Base-by-base conservation (phyloP, 2,113 vertebrate genomes). In the Hypanus sabinus region DNA sequence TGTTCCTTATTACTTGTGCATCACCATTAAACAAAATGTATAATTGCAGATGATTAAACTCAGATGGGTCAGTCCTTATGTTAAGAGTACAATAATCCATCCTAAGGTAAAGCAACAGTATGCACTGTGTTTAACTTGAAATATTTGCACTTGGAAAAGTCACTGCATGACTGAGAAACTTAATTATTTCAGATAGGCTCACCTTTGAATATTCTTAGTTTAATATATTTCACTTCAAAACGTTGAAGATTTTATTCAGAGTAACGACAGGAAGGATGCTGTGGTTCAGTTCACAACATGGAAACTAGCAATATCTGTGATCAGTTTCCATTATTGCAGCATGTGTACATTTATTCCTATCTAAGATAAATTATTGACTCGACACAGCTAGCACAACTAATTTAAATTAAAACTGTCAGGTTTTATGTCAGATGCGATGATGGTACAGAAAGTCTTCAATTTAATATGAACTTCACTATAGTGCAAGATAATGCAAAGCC, bases 201-300 rank as follows among this genome's bases (percentile, higher is more conserved):
- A 90, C 65, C 14, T 22, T 68, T 68, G 27, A 90, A 65, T 73
- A 73, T 55, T 73, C 71, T 73, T 22, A 73, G 27, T 20, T 46
- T 38, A 75, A 92, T 73, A 30, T 93, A 30, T 55, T 73, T 73
- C 5, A 27, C 68, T 55, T 73, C 20, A 93, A 71, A 27, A 71
- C 10, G 22, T 24, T 71, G 73, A 22, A 57, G 5, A 22, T 73
- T 73, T 94, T 87, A 94, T 95, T 95, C 94, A 94, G 94, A 94
- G 94, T 92, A 87, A 95, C 94, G 91, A 94, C 96, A 97, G 97
- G 97, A 97, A 97, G 97, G 96, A 97, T 96, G 94, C 95, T 96
- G 97, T 97, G 96, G 96, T 96, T 95, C 96, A 96, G 96, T 95
- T 96, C 95, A 96, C 94, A 94, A 95, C 95, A 95, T 97, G 96